Evolutionary conservation across 1,140 invertebrate genomes (phyloP), one percentile per base, ranked within the genome.

Genomic region (Drosophila gunungcola): DNA sequence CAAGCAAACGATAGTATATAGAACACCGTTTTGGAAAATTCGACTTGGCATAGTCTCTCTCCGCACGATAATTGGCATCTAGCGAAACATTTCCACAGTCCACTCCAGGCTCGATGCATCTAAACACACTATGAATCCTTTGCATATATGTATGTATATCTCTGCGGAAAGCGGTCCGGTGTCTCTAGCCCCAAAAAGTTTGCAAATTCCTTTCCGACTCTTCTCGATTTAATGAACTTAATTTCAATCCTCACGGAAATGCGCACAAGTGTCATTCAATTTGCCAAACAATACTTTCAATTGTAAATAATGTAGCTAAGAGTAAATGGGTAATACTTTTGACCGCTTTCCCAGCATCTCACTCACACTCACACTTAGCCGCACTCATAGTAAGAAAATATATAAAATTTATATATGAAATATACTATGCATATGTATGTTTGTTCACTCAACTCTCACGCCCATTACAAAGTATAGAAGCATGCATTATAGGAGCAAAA

Each of bases 291-390:
- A 77, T 48, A 53, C 38, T 56, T 81, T 64, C 74, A 46, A 64
- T 75, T 86, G 82, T 86, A 88, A 88, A 88, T 86, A 88, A 69
- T 69, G 53, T 85, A 83, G 51, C 58, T 43, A 68, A 68, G 55
- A 46, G 45, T 48, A 63, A 12, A 48, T 38, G 46, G 13, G 36
- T n/a, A 48, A 25, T 49, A 49, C 49, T 36, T 57, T 51, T 58
- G 69, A 34, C 60, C 55, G 78, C 68, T 77, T 53, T 38, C 51
- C 13, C 49, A 32, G 27, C 41, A n/a, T 62, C 57, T 25, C 54
- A 36, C 32, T 41, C 73, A 42, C 34, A 61, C 16, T 21, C 21
- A 41, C 55, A 79, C 55, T 72, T 86, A 86, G 60, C 61, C 51
- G 78, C 82, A 85, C 81, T 77, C 67, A 61, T 70, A 72, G 48